Percentiles rank a stretch among this genome's conserved stretches.
Conservation (phyloP, 2,797 vertebrate species). For the Syndactyla subalaris region DNA sequence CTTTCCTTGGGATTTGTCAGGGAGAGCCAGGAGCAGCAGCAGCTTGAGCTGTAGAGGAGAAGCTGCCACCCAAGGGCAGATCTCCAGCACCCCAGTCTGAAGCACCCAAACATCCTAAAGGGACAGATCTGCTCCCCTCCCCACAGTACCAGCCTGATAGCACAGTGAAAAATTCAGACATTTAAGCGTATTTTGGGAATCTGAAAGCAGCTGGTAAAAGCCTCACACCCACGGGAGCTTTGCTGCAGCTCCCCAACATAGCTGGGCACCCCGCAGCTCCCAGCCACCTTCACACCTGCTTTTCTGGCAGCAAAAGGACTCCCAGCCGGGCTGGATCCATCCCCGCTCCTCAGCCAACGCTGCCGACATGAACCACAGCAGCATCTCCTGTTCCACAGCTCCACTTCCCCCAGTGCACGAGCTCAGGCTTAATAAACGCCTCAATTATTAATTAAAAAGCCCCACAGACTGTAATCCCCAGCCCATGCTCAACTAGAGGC, state of each 20-base stretch:
- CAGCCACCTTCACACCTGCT: background rate
- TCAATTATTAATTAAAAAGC: background rate
- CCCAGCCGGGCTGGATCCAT: background rate
- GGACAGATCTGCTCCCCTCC: background rate
- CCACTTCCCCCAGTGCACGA: rapidly evolving
- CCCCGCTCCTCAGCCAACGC: rapidly evolving
- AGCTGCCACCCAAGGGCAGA: background rate
- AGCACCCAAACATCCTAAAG: background rate
- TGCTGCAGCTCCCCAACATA: background rate
- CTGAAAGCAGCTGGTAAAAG: background rate
- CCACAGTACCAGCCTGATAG: background rate
- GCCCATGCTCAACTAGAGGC: background rate
- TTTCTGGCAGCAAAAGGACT: background rate
- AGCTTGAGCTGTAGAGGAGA: background rate
- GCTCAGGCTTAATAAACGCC: background rate
- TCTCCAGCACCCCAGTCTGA: background rate
- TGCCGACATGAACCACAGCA: rapidly evolving
- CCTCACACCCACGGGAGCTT: background rate
- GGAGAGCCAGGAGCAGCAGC: background rate
- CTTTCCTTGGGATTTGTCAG: background rate
- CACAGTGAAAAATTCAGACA: rapidly evolving
- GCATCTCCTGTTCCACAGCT: background rate
- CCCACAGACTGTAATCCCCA: background rate
- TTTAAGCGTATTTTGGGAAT: rapidly evolving
- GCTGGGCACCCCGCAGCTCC: background rate